Evolutionary conservation across 2,113 vertebrate species (phyloP).

Genomic region (Parotia lawesii): DNA sequence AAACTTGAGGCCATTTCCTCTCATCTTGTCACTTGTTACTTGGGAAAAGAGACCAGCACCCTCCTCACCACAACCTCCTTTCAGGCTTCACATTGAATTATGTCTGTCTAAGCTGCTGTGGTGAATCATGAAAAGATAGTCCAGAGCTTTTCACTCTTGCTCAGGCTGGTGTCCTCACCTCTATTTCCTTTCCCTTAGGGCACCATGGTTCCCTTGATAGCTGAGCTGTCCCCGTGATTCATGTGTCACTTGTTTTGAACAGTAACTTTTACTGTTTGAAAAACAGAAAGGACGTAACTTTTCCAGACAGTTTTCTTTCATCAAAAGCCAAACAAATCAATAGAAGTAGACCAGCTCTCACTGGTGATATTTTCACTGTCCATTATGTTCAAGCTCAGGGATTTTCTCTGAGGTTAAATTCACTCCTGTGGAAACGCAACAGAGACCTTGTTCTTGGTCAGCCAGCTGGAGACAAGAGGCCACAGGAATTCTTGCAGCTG

Average conservation of each 20-base stretch:
- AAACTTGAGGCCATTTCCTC: not conserved
- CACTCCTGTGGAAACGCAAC: not conserved
- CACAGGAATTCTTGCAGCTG: not conserved
- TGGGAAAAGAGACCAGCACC: rapidly evolving
- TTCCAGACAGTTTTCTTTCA: not conserved
- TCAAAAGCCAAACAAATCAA: not conserved
- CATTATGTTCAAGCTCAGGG: not conserved
- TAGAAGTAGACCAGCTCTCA: not conserved
- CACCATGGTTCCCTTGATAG: not conserved
- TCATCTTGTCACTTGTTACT: not conserved
- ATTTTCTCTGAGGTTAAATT: not conserved
- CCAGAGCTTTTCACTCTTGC: not conserved
- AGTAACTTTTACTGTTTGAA: not conserved
- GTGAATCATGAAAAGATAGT: not conserved
- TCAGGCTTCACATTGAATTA: not conserved
- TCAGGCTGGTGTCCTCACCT: not conserved
- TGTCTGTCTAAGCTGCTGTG: not conserved
- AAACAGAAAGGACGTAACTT: not conserved
- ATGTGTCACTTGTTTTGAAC: not conserved
- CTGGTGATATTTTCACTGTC: not conserved
- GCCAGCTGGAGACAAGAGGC: not conserved
- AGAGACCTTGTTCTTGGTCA: not conserved
- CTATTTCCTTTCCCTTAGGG: not conserved
- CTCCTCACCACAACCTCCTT: not conserved
- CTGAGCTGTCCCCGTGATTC: not conserved